Evolutionary conservation across 2,888 invertebrate genomes (phyloP), one percentile per base, ranked within the genome.

Genomic region (Ptychoptera albimana): DNA sequence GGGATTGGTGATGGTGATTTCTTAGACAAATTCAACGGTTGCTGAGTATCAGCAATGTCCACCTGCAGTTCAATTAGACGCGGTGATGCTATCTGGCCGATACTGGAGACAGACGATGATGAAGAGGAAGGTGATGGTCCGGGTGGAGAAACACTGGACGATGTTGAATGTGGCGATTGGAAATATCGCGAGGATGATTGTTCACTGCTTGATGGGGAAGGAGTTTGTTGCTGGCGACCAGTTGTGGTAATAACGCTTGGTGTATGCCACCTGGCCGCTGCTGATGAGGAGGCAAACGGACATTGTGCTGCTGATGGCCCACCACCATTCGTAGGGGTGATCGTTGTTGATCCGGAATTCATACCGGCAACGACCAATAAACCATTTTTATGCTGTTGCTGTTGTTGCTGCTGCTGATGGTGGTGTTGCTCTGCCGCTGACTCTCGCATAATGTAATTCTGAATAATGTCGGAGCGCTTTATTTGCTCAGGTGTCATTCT

Each of bases 401-500:
- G 57, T 23, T 12, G 14, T 8, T 23, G 23, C 7, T 23, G 44
- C 13, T 54, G 57, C 7, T 23, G 23, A 23, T 23, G 23, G 23
- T 37, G n/a, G 13, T 42, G 35, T 16, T 48, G 44, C 42, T 35
- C 44, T 36, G 45, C 45, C 11, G 61, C 23, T 8, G 69, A 64
- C 54, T 82, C 81, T 3, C 86, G 75, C 78, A 89, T 86, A 63
- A 92, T 86, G 66, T 86, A 87, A 62, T 83, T 87, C 67, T 89
- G 89, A 60, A 92, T 87, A 58, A 89, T 82, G 65, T 92, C 91
- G 32, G 87, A 86, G 57, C 88, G 80, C 64, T 89, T 88, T 67
- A 87, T 75, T 69, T 89, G 88, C 66, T 91, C 91, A 43, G 88
- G 85, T 37, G 87, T 89, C 86, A 89, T 88, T 54, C 87, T 75